Percentiles rank a stretch among this genome's conserved stretches.
Evolutionary conservation across 2,113 vertebrate genomes (phyloP).

Genomic region (Mionectes macconnelli): DNA sequence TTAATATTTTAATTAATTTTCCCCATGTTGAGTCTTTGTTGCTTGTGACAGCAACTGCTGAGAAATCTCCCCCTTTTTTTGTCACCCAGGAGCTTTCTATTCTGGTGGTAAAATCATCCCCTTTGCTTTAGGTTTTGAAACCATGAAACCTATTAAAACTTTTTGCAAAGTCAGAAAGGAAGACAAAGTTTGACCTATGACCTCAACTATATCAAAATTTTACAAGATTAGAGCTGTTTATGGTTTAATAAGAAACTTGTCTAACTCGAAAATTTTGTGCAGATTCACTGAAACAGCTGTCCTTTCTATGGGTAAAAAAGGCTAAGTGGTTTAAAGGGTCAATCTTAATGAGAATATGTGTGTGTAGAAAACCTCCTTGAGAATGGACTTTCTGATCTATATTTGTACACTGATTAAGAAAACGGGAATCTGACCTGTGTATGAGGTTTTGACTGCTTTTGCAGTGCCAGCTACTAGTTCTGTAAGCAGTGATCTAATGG

Average conservation of each 20-base stretch:
- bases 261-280: not conserved
- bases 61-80: not conserved
- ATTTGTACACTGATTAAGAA: not conserved
- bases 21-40: not conserved
- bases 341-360: not conserved
- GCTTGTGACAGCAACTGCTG: not conserved
- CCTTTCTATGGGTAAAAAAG: not conserved
- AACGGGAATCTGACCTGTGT: not conserved
- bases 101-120: not conserved
- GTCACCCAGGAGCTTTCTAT: not conserved
- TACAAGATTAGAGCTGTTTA: not conserved
- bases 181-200: not conserved
- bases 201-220: not conserved
- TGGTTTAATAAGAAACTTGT: not conserved
- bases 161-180: not conserved
- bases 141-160: constrained; percentile 6
- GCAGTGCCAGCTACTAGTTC: not conserved
- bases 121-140: not conserved
- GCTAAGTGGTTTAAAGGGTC: constrained; percentile 4
- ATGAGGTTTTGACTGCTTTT: not conserved
- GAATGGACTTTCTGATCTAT: not conserved
- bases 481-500: not conserved
- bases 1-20: not conserved
- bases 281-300: not conserved
- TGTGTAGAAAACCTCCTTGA: not conserved